A percentile compares a stretch with the other conserved stretches of the same genome.
Evolutionary conservation across 2,113 vertebrate species (phyloP).

Genomic region (Junco hyemalis): DNA sequence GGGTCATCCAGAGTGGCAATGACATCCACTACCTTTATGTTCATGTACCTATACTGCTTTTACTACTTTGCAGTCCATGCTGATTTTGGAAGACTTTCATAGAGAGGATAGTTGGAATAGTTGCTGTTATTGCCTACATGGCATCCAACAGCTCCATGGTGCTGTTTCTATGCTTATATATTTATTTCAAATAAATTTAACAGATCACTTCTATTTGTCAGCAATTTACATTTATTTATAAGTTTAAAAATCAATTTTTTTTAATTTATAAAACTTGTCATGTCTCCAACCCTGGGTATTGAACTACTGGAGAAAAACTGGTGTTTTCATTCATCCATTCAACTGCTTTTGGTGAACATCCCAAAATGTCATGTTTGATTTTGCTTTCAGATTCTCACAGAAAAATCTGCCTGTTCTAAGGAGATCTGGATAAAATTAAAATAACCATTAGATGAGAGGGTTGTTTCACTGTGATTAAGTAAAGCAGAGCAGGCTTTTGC

Average conservation of each 20-base stretch:
- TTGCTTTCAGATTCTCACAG: not conserved
- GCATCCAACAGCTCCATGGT: not conserved
- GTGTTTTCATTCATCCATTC: not conserved
- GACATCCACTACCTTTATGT: not conserved
- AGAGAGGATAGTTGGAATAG: not conserved
- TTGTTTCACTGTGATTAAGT: not conserved
- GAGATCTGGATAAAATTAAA: conserved; percentile 10
- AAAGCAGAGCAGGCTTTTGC: not conserved
- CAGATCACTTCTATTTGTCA: not conserved
- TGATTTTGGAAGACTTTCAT: not conserved
- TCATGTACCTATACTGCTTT: not conserved
- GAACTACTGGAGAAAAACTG: not conserved
- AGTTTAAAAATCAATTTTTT: not conserved
- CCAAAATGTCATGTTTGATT: not conserved
- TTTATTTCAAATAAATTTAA: not conserved
- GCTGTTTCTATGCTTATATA: not conserved
- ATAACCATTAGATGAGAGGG: not conserved
- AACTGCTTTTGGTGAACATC: not conserved
- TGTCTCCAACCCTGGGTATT: not conserved
- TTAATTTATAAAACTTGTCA: not conserved
- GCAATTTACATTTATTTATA: not conserved
- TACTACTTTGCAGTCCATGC: not conserved
- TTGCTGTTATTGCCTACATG: not conserved
- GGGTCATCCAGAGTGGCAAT: not conserved
- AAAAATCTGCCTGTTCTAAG: conserved; percentile 9